Conservation (phyloP, 2,113 vertebrate species). For the Cavia porcellus region DNA sequence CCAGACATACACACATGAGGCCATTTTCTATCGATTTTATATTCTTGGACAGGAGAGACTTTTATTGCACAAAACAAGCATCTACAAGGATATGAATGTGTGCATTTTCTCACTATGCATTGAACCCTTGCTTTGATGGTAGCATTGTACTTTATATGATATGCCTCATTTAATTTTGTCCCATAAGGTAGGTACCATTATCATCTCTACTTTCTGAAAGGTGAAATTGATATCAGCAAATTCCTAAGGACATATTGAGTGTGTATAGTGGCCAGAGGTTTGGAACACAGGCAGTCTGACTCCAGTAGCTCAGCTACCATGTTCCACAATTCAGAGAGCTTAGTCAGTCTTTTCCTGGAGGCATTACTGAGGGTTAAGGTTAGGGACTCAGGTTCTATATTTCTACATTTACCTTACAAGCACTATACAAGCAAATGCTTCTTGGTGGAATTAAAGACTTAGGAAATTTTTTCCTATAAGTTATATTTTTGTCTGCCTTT, state of each 20-base stretch:
- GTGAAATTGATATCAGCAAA: not conserved
- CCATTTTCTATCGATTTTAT: not conserved
- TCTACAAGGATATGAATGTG: not conserved
- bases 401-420: not conserved
- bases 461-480: not conserved
- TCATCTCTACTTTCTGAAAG: not conserved
- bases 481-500: not conserved
- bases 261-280: not conserved
- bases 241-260: not conserved
- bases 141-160: not conserved
- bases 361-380: not conserved
- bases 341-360: not conserved
- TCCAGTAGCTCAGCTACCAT: not conserved
- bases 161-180: not conserved
- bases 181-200: not conserved
- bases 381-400: not conserved
- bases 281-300: not conserved
- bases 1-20: not conserved
- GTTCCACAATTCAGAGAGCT: not conserved
- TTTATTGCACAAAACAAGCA: not conserved
- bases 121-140: not conserved
- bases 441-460: constrained; percentile 5
- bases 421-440: not conserved
- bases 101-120: not conserved
- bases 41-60: not conserved